Base-by-base conservation (phyloP, 2,797 vertebrate genomes). In the Erpetoichthys calabaricus region DNA sequence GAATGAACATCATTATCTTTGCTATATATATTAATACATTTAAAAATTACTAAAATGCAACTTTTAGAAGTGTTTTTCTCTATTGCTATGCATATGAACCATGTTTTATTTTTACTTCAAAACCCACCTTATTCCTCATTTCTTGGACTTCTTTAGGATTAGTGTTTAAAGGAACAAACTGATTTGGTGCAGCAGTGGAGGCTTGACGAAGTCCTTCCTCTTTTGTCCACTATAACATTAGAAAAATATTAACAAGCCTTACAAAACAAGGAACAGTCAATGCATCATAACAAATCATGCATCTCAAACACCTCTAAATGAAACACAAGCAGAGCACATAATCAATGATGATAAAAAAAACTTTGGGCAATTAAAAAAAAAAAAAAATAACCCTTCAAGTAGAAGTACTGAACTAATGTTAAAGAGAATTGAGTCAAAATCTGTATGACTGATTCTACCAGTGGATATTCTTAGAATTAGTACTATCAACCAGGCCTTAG, bases 121-220 rank as follows among this genome's bases (percentile, higher is more conserved):
- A 25, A 25, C 25, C 25, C 73, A 98, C 96, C 96, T 99, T 99
- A 85, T 97, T 99, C 65, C 96, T 89, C 94, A 97, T 99, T 81
- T 98, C 96, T 75, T 95, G 91, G 64, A 98, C 94, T 44, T 99
- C 96, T 80, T 94, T 98, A 43, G 96, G 93, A 70, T 99, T 91
- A 67, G 96, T 99, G 88, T 99, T 98, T 85, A 99, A 58, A 5
- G 96, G 96, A 68, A 99, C 94, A 80, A 99, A 99, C 81, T 98
- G 91, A 88, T 91, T 99, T 81, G 92, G 92, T 84, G 82, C 80
- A 53, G 80, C 60, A 80, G 82, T 91, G 57, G 91, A 84, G 79
- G 89, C 79, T 77, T 92, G 85, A 73, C 89, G 90, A 65, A 88
- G 80, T 67, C 89, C 87, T 60, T 97, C 95, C 79, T 99, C 96